Evolutionary conservation across 2,888 invertebrate genomes (phyloP).

Genomic region (Chloromyia formosa): DNA sequence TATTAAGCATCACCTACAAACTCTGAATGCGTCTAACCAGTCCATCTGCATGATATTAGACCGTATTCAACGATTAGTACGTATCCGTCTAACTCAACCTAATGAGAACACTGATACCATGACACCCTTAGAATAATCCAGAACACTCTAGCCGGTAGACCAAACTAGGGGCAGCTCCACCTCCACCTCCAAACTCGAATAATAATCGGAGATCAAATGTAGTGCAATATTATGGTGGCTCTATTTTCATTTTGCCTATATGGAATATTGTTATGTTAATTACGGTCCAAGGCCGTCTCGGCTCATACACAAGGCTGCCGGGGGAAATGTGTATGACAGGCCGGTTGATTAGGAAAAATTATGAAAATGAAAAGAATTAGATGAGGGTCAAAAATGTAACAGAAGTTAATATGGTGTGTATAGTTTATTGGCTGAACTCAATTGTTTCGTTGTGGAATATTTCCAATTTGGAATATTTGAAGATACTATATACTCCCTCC

Average conservation of each 20-base stretch:
- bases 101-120: conserved; percentile 5
- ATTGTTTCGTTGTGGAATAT: too few species aligned
- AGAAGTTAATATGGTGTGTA: too few species aligned
- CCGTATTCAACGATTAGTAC: too few species aligned
- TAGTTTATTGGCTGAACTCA: too few species aligned
- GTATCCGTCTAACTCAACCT: background rate
- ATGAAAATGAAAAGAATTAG: too few species aligned
- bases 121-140: conserved; percentile 9
- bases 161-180: too few species aligned
- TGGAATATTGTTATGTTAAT: conserved; percentile 18
- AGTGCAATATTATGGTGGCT: conserved; percentile 16
- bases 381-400: too few species aligned
- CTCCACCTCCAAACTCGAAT: background rate
- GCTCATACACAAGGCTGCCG: conserved; percentile 10
- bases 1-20: background rate
- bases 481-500: too few species aligned
- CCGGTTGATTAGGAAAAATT: too few species aligned
- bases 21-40: background rate
- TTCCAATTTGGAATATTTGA: too few species aligned
- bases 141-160: background rate
- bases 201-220: conserved; percentile 30
- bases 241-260: conserved; percentile 36
- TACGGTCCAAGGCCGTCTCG: conserved; percentile 12
- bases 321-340: conserved; percentile 10
- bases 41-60: too few species aligned